phyloP scores from a whole-genome alignment of 2,113 vertebrate species.

The Semnornis frantzii region DNA sequence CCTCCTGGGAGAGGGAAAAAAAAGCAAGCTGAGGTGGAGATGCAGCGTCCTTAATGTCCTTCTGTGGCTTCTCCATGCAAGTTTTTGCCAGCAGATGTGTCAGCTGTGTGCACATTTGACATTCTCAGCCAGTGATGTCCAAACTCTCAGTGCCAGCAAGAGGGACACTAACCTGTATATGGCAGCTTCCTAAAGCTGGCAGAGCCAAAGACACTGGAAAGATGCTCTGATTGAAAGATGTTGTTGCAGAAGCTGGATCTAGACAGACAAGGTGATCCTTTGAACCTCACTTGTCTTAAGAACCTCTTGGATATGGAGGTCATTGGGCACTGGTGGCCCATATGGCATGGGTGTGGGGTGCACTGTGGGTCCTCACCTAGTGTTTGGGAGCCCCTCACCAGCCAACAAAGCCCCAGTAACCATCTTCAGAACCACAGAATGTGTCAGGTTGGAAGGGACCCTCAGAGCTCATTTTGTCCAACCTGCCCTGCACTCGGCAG shows the following conservation, averaged over 20 bases:
- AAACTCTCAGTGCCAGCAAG: not conserved
- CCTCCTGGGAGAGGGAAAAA: not conserved
- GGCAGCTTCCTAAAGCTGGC: not conserved
- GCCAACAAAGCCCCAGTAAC: too few relatives aligned
- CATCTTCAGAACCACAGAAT: too few relatives aligned
- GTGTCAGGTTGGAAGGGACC: too few relatives aligned
- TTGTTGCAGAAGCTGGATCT: not conserved
- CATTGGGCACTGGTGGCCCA: not conserved
- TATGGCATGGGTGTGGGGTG: rapidly evolving
- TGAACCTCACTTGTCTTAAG: not conserved
- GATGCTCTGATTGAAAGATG: not conserved
- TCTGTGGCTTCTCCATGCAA: not conserved
- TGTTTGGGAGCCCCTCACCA: too few relatives aligned
- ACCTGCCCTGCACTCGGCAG: too few relatives aligned
- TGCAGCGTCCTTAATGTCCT: not conserved
- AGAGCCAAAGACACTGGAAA: not conserved
- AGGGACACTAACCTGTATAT: too few relatives aligned
- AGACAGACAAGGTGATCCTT: not conserved
- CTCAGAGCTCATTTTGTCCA: too few relatives aligned
- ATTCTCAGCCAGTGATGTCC: not conserved
- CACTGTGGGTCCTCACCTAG: not conserved
- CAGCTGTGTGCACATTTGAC: not conserved
- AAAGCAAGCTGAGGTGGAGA: not conserved
- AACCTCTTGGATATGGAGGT: not conserved
- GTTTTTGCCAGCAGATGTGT: not conserved